Conservation (phyloP, 2,113 vertebrate genomes). For the Aphelocoma coerulescens region DNA sequence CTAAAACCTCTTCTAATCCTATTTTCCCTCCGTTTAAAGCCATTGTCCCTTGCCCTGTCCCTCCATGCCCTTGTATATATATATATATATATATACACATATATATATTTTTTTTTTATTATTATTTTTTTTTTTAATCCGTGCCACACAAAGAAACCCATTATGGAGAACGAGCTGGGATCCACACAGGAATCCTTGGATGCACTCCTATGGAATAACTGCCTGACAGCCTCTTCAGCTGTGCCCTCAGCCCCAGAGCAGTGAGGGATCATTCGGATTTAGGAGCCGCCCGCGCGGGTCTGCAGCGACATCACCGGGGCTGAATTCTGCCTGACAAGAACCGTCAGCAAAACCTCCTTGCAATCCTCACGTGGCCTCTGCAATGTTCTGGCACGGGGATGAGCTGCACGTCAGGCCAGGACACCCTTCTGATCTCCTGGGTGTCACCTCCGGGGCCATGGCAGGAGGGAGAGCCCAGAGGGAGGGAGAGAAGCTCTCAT, state of each 20-base stretch:
- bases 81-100: background rate
- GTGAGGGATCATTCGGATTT: background rate
- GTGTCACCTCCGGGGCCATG: accelerated
- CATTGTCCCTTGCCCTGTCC: background rate
- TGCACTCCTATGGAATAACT: background rate
- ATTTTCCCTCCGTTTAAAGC: background rate
- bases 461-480: background rate
- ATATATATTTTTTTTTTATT: too few species aligned
- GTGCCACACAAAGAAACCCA: background rate
- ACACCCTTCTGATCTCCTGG: background rate
- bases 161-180: background rate
- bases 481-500: background rate
- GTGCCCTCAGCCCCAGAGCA: too few species aligned
- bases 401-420: background rate
- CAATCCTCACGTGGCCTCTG: background rate
- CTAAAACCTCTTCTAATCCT: background rate
- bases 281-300: accelerated
- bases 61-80: background rate
- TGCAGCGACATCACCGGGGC: background rate
- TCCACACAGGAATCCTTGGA: background rate
- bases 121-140: background rate
- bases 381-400: accelerated
- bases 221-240: background rate
- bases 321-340: background rate
- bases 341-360: background rate